These are phyloP conservation scores for Lagocephalus sceleratus DNA, from an alignment of 2,797 vertebrate species.

Conservation along the genomic window DNA sequence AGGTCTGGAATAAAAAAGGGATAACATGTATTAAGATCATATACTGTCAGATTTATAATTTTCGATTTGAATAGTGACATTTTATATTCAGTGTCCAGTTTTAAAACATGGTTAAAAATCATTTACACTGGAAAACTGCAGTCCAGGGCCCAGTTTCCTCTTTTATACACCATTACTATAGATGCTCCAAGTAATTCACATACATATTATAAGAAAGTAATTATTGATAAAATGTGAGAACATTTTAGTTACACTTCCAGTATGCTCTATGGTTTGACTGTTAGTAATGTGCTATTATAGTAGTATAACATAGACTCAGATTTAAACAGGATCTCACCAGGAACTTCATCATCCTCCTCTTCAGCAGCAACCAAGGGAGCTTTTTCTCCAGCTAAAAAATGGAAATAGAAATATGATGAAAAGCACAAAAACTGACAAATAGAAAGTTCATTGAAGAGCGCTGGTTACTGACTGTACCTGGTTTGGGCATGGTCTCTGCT, in stretches of 20 bases:
- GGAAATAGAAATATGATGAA: not conserved
- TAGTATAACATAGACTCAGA: not conserved
- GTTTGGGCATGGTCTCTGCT: constrained; percentile 91
- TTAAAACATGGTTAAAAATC: too few relatives aligned
- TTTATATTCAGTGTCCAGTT: too few relatives aligned
- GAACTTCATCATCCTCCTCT: constrained; percentile 73
- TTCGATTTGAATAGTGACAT: too few relatives aligned
- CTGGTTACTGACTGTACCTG: constrained; percentile 67
- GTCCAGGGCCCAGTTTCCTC: too few relatives aligned
- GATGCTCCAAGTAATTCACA: too few relatives aligned
- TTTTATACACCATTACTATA: too few relatives aligned
- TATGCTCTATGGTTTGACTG: not conserved
- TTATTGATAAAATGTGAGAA: too few relatives aligned
- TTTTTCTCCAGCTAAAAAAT: constrained; percentile 57
- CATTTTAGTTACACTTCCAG: too few relatives aligned
- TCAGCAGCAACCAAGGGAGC: constrained; percentile 55
- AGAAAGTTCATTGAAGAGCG: not conserved
- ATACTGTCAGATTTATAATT: not conserved
- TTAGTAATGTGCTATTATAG: not conserved
- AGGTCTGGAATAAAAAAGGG: constrained; percentile 78
- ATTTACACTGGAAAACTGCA: too few relatives aligned
- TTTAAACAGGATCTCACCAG: constrained; percentile 48
- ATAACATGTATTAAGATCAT: not conserved
- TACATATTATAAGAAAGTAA: too few relatives aligned
- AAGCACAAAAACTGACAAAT: not conserved